Percentiles rank a stretch among this genome's conserved stretches.
phyloP scores from a whole-genome alignment of 1,140 invertebrate species.

The Dinoponera quadriceps region DNA sequence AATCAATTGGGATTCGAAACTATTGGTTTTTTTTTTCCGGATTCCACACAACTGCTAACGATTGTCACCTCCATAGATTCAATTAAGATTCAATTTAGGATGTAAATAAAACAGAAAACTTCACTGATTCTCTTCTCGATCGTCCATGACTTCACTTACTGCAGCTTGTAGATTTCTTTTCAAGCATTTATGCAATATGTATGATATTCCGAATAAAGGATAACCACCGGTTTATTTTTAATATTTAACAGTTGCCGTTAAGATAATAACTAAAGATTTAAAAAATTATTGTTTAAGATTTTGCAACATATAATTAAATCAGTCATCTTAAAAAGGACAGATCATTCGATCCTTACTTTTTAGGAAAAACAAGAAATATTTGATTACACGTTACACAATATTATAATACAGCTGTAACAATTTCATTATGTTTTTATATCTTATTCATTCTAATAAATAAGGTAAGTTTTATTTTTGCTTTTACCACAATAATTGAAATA shows the following conservation, averaged over 20 bases:
- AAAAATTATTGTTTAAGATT: conserved; percentile 31
- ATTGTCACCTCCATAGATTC: conserved; percentile 10
- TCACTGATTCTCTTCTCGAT: conserved; percentile 18
- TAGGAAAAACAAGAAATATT: background rate
- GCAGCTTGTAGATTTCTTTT: conserved; percentile 35
- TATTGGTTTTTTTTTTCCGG: conserved; percentile 6
- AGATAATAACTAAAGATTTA: conserved; percentile 29
- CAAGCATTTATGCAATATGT: conserved; percentile 33
- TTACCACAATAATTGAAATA: too few relatives aligned
- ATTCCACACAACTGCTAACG: conserved; percentile 32
- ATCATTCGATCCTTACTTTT: background rate
- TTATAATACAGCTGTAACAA: too few relatives aligned
- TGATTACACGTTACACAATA: too few relatives aligned
- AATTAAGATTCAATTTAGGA: conserved; percentile 7
- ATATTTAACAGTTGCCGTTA: conserved; percentile 25
- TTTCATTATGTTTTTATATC: too few relatives aligned
- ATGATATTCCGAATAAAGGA: conserved; percentile 36
- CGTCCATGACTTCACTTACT: conserved; percentile 41
- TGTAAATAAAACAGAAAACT: conserved; percentile 53
- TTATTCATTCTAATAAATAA: too few relatives aligned
- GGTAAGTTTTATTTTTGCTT: too few relatives aligned
- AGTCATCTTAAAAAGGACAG: conserved; percentile 20
- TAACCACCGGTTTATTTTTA: conserved; percentile 37
- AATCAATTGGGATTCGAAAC: conserved; percentile 1
- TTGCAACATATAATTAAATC: conserved; percentile 26